Conservation (phyloP, 2,888 invertebrate genomes). For the Torymus tubicola region DNA sequence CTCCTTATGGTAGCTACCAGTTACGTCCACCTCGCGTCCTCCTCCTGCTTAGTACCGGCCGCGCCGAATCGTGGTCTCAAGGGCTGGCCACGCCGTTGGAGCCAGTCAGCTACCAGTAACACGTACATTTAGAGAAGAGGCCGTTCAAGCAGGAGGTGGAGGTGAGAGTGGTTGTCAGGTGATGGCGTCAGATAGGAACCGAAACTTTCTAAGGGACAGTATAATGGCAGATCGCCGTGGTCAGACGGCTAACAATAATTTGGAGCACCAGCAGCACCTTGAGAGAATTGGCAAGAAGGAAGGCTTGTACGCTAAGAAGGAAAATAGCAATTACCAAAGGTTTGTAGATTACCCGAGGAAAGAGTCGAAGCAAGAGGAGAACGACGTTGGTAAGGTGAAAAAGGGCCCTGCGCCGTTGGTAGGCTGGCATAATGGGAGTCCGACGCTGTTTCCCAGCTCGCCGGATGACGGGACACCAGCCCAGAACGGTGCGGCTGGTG, state of each 20-base stretch:
- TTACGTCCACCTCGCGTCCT: no score
- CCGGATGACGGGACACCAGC: conserved; percentile 49
- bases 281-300: conserved; percentile 59
- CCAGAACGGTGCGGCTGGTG: neutral
- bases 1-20: conserved; percentile 72
- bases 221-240: neutral
- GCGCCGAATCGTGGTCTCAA: conserved; percentile 70
- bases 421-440: conserved; percentile 72
- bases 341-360: conserved; percentile 58
- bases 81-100: conserved; percentile 74
- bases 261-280: neutral
- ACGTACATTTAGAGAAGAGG: conserved; percentile 70
- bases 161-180: no score
- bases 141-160: conserved; percentile 40
- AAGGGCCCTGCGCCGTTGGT: conserved; percentile 71
- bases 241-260: no score
- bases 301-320: conserved; percentile 62
- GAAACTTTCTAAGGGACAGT: conserved; percentile 61
- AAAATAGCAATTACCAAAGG: conserved; percentile 60
- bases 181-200: conserved; percentile 65
- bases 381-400: conserved; percentile 36
- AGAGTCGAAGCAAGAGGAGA: conserved; percentile 4
- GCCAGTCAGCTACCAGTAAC: conserved; percentile 66
- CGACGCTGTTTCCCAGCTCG: conserved; percentile 68
- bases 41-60: conserved; percentile 35